Conservation (phyloP, 30 jellyfish, hydroid and myxozoan species). For the Cassiopea andromeda region DNA sequence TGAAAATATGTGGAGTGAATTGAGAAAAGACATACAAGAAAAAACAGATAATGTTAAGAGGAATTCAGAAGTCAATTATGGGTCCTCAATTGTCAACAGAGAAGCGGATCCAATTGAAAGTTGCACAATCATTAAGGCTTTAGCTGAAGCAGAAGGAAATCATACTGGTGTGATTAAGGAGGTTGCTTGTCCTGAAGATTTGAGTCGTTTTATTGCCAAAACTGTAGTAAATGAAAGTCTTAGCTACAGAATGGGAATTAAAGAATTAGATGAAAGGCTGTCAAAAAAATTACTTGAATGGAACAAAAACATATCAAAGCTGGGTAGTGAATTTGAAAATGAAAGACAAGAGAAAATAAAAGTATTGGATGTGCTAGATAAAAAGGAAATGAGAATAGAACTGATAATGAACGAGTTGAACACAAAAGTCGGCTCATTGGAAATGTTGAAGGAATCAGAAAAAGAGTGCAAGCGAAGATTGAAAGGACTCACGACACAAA, state of each 20-base stretch:
- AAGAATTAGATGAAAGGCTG: background rate
- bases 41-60: background rate
- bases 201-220: background rate
- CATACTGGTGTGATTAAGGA: background rate
- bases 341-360: background rate
- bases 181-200: background rate
- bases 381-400: slow-evolving; percentile 17
- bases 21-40: background rate
- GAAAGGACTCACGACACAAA: background rate
- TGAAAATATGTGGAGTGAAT: background rate
- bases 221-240: background rate
- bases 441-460: background rate
- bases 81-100: too few relatives aligned
- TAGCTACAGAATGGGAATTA: background rate
- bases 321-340: background rate
- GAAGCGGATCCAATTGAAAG: too few relatives aligned
- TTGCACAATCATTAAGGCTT: background rate
- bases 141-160: background rate
- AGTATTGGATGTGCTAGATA: slow-evolving; percentile 4
- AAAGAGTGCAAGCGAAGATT: background rate
- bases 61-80: background rate
- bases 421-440: background rate
- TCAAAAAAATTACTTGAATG: background rate
- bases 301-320: background rate
- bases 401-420: slow-evolving; percentile 21